Percentiles rank a stretch among this genome's conserved stretches.
These are phyloP conservation scores for Coccyzus lansbergi DNA, from an alignment of 2,797 vertebrate genomes.

Conservation along the genomic window DNA sequence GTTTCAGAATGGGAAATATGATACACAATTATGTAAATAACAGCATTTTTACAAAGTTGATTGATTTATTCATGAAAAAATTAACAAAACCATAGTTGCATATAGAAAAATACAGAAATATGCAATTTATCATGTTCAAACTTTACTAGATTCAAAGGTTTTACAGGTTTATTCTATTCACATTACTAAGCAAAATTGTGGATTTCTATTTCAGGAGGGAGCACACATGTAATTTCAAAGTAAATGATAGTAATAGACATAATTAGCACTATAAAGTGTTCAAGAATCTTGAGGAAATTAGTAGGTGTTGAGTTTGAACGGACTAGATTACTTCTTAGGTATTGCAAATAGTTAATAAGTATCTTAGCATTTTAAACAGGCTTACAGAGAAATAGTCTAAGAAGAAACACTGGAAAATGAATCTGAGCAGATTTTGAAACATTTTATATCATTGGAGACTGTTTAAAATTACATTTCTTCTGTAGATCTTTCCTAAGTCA, in stretches of 20 bases:
- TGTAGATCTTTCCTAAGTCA: slow-evolving; percentile 14
- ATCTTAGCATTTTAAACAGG: slow-evolving; percentile 74
- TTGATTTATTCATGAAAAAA: neutral
- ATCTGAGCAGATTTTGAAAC: slow-evolving; percentile 48
- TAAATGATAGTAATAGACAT: slow-evolving; percentile 84
- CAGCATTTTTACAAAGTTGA: neutral
- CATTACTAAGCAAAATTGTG: slow-evolving; percentile 78
- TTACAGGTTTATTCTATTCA: neutral
- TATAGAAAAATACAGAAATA: neutral
- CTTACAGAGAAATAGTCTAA: slow-evolving; percentile 65
- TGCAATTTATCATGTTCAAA: neutral
- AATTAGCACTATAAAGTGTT: slow-evolving; percentile 86
- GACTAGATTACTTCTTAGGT: slow-evolving; percentile 78
- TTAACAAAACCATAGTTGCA: neutral
- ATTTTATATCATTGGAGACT: slow-evolving; percentile 33
- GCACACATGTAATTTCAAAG: slow-evolving; percentile 74
- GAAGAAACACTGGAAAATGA: slow-evolving; percentile 62
- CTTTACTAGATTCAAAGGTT: neutral
- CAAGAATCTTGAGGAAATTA: slow-evolving; percentile 81
- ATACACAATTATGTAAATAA: neutral
- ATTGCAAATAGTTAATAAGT: slow-evolving; percentile 79
- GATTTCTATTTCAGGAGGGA: slow-evolving; percentile 75
- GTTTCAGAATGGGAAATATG: neutral
- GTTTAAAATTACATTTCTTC: slow-evolving; percentile 6
- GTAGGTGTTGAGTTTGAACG: slow-evolving; percentile 78